phyloP scores from a whole-genome alignment of 2,888 invertebrate genomes.

The Himalopsyche tibetana region DNA sequence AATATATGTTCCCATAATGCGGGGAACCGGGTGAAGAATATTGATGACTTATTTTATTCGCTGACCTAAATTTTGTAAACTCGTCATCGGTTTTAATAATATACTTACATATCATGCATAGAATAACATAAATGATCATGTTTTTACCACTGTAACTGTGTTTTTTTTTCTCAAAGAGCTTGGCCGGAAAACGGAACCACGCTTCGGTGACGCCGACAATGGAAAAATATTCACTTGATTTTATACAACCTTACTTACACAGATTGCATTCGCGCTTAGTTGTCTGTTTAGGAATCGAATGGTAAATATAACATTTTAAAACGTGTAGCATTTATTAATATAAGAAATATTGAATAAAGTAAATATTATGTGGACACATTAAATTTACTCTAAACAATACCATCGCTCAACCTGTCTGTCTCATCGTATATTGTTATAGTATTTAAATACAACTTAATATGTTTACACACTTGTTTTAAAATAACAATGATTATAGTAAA shows the following conservation, averaged over 20 bases:
- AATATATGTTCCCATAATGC: too few relatives aligned
- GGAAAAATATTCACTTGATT: slow-evolving; percentile 27
- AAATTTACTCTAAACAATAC: too few relatives aligned
- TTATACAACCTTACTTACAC: slow-evolving; percentile 38
- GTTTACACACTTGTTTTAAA: too few relatives aligned
- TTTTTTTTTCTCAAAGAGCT: neutral
- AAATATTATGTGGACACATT: too few relatives aligned
- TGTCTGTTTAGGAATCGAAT: neutral
- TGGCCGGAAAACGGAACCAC: slow-evolving; percentile 33
- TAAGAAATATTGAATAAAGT: too few relatives aligned
- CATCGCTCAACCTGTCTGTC: too few relatives aligned
- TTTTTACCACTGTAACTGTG: slow-evolving; percentile 18
- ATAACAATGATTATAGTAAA: too few relatives aligned
- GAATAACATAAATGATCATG: slow-evolving; percentile 33
- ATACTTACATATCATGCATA: slow-evolving; percentile 28
- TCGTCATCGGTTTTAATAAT: slow-evolving; percentile 4
- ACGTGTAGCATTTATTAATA: neutral
- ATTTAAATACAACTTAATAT: too few relatives aligned
- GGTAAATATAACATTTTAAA: neutral
- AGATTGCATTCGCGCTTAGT: slow-evolving; percentile 20
- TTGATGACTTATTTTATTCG: neutral
- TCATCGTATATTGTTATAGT: too few relatives aligned
- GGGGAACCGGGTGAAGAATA: neutral
- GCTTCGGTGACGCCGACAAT: slow-evolving; percentile 27
- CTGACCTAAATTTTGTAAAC: neutral